A percentile compares a stretch with the other conserved stretches of the same genome.
Evolutionary conservation across 2,797 vertebrate genomes (phyloP).

Genomic region (Melanotaenia trifasciata): DNA sequence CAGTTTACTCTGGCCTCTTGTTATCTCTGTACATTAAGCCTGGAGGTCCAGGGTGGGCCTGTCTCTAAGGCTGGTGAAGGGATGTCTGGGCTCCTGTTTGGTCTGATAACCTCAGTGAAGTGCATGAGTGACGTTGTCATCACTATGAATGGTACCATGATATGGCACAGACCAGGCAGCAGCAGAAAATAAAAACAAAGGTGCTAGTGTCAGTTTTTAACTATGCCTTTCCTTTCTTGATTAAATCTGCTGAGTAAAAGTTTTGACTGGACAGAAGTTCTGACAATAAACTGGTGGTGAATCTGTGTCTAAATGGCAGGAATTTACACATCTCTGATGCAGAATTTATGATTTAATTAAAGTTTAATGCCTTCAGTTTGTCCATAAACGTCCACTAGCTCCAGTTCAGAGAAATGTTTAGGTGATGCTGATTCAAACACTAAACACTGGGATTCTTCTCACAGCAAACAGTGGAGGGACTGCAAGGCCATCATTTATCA

Average conservation of each 20-base stretch:
- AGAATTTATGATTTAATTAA: background rate
- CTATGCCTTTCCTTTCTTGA: too few species aligned
- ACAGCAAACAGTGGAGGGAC: background rate
- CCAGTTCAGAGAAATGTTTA: background rate
- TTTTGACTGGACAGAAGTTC: too few species aligned
- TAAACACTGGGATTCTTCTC: background rate
- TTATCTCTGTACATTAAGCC: slow-evolving; percentile 48
- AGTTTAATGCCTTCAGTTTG: background rate
- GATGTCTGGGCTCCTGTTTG: slow-evolving; percentile 36
- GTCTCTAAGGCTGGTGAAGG: slow-evolving; percentile 20
- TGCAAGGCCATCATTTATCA: background rate
- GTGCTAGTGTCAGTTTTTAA: background rate
- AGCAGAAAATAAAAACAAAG: background rate
- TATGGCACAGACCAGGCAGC: slow-evolving; percentile 7
- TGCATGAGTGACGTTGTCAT: background rate
- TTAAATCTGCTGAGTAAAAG: background rate
- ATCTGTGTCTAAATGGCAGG: background rate
- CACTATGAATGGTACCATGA: background rate
- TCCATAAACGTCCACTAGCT: background rate
- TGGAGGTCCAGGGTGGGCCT: slow-evolving; percentile 46
- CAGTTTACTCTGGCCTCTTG: slow-evolving; percentile 21
- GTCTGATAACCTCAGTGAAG: slow-evolving; percentile 55
- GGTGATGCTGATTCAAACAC: background rate
- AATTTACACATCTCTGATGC: background rate
- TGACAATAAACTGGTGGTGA: too few species aligned